These are phyloP conservation scores for Mimachlamys varia DNA, from an alignment of 2,888 invertebrate species.

Conservation along the genomic window DNA sequence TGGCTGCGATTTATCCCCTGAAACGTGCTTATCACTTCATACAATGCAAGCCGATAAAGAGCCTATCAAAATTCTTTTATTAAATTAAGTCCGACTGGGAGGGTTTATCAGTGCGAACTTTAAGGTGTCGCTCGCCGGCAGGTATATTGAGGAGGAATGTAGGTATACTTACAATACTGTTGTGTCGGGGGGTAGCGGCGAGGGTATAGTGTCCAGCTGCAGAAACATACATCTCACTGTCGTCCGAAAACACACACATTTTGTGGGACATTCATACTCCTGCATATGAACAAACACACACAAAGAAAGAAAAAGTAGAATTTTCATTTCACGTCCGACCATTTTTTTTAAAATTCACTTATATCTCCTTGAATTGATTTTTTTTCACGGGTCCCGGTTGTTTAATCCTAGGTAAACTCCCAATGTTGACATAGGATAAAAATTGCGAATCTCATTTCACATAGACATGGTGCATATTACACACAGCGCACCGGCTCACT, in stretches of 20 bases:
- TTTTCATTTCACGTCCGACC: conserved; percentile 20
- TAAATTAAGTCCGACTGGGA: neutral
- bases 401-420: neutral
- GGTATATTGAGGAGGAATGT: neutral
- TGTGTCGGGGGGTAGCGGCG: conserved; percentile 45
- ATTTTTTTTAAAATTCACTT: conserved; percentile 10
- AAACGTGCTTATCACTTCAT: neutral
- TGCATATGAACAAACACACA: conserved; percentile 40
- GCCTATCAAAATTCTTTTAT: conserved; percentile 10
- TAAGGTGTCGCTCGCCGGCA: neutral
- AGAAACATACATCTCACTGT: conserved; percentile 54
- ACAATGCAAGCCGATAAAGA: neutral
- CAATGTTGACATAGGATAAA: conserved; percentile 24
- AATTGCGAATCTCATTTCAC: conserved; percentile 6
- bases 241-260: conserved; percentile 52
- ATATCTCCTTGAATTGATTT: neutral
- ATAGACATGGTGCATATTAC: conserved; percentile 8
- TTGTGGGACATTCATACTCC: conserved; percentile 48
- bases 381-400: neutral
- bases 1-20: neutral
- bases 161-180: conserved; percentile 52
- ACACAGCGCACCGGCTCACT: neutral
- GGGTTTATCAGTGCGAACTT: neutral
- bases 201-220: conserved; percentile 48
- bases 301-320: conserved; percentile 31